Conservation (phyloP, 1,140 invertebrate species). For the Drosophila pachea region DNA sequence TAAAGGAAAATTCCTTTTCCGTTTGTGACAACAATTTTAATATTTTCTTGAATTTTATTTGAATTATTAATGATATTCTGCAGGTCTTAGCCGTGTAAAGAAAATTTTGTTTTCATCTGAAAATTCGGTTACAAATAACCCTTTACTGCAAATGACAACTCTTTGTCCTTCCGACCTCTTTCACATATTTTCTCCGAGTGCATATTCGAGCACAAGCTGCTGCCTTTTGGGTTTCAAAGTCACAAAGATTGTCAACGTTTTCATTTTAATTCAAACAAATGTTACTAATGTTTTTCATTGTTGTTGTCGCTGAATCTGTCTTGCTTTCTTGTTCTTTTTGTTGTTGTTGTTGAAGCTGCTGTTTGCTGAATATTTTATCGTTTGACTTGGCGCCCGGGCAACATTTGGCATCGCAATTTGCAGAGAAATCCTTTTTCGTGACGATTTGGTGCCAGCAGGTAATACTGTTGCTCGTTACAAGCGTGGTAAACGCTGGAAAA, state of each 20-base stretch:
- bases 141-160: too few relatives aligned
- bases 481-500: background rate
- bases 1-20: too few relatives aligned
- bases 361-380: constrained; percentile 76
- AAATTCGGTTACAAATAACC: too few relatives aligned
- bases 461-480: constrained; percentile 32
- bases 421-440: constrained; percentile 65
- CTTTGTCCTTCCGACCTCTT: background rate
- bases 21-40: too few relatives aligned
- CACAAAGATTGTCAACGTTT: constrained; percentile 75
- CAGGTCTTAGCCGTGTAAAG: too few relatives aligned
- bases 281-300: constrained; percentile 75
- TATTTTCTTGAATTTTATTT: too few relatives aligned
- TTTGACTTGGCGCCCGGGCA: constrained; percentile 71
- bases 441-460: constrained; percentile 36
- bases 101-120: too few relatives aligned
- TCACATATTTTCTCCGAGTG: background rate
- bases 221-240: constrained; percentile 70
- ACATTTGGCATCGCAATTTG: constrained; percentile 70
- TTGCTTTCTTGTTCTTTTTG: constrained; percentile 24
- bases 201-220: constrained; percentile 48
- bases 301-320: too few relatives aligned
- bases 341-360: constrained; percentile 21
- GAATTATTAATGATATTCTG: too few relatives aligned
- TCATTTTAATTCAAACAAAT: constrained; percentile 79